These are phyloP conservation scores for Percopsis transmontana DNA, from an alignment of 2,113 vertebrate genomes.

Conservation along the genomic window DNA sequence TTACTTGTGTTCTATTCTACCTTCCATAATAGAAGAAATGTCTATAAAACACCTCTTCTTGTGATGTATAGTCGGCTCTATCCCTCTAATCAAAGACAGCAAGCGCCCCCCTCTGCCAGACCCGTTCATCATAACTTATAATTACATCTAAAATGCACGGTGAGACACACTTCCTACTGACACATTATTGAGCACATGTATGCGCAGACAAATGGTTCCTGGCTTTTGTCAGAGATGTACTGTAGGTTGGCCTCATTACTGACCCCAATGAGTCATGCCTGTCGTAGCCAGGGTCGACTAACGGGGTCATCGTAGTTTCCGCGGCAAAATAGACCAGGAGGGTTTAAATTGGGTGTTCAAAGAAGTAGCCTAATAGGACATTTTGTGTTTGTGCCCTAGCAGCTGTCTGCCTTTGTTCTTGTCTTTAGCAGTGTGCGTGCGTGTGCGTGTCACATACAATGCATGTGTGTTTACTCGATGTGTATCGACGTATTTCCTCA, in stretches of 20 bases:
- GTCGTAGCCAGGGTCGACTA: too few relatives aligned
- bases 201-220: slow-evolving; percentile 3
- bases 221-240: slow-evolving; percentile 11
- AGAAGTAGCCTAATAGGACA: background rate
- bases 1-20: too few relatives aligned
- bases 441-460: background rate
- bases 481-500: background rate
- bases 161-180: slow-evolving; percentile 8
- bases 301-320: background rate
- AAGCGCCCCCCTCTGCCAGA: too few relatives aligned
- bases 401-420: background rate
- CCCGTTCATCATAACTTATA: too few relatives aligned
- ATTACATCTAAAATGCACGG: slow-evolving; percentile 25
- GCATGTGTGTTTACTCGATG: too few relatives aligned
- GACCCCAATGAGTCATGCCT: background rate
- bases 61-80: too few relatives aligned
- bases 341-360: background rate
- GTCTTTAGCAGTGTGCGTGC: background rate
- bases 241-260: slow-evolving; percentile 1
- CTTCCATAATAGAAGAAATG: too few relatives aligned
- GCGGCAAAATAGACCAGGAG: background rate
- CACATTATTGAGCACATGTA: slow-evolving; percentile 21
- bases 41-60: too few relatives aligned
- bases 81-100: too few relatives aligned
- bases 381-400: background rate